Base-by-base conservation (phyloP, 2,113 vertebrate genomes). In the Zosterops lateralis region DNA sequence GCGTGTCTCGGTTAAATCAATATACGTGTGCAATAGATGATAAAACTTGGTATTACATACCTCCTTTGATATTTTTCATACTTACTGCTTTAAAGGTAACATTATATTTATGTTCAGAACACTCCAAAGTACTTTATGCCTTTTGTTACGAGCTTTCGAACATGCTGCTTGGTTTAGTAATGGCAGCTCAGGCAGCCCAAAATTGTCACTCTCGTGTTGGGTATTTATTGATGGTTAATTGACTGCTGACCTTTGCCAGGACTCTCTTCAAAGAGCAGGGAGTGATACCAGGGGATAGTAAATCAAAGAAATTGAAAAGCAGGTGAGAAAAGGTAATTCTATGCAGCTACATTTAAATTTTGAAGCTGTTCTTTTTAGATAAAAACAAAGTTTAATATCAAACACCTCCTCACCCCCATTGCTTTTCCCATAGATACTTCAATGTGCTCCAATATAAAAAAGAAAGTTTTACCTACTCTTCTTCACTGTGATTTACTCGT, bases 401-500 rank as follows among this genome's bases (percentile, higher is more conserved):
- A 76, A 56, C 18, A 50, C 42, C 18, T 51, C 38, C 56, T 61
- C 38, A 61, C 18, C 28, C 54, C 22, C 61, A 25, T 26, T 51
- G 13, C 40, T 74, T 88, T 95, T 28, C n/a, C 54, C 24, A 64
- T 70, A 87, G 38, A 18, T 50, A 92, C 24, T 94, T 93, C 45
- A 58, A 62, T 22, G 17, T 73, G 64, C 50, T 93, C 50, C 32
- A 42, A n/a, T 29, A 36, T 60, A 32, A 36, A 40, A 26, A 48
- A 79, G 2, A 44, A 56, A 80, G 32, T 81, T 84, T 70, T 90
- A 42, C 56, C 74, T 95, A 66, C 51, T 95, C 11, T 44, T 90
- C 97, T 96, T 95, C 76, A 87, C 38, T 91, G 70, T 95, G 85
- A 93, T 97, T 96, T 93, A 67, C 96, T 97, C 66, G 90, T 85